These are phyloP conservation scores for Pharmacophagus antenor DNA, from an alignment of 2,888 invertebrate species.

Conservation along the genomic window DNA sequence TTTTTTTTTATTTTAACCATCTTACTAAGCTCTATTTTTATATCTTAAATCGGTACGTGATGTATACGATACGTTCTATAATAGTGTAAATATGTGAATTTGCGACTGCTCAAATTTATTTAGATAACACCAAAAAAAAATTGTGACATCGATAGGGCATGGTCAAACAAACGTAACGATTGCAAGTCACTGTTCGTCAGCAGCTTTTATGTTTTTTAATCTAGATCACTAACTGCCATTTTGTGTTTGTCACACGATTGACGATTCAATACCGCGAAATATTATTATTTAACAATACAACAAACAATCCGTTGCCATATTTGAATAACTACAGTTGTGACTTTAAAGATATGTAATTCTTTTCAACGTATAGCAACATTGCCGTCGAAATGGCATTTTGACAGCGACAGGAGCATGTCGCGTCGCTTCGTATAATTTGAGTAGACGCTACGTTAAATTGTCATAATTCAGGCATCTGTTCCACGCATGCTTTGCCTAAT, in stretches of 20 bases:
- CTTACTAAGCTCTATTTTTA: constrained; percentile 80
- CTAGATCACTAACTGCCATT: constrained; percentile 15
- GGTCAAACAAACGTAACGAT: constrained; percentile 45
- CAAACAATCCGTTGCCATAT: constrained; percentile 23
- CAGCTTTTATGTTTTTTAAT: constrained; percentile 31
- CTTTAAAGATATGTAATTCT: constrained; percentile 53
- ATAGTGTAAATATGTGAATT: constrained; percentile 78
- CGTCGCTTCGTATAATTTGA: constrained; percentile 21
- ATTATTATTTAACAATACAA: constrained; percentile 15
- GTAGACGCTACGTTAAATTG: constrained; percentile 40
- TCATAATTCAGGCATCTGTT: constrained; percentile 66
- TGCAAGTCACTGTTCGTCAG: constrained; percentile 34
- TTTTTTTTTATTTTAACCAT: constrained; percentile 66
- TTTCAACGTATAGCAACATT: constrained; percentile 38
- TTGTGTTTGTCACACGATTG: constrained; percentile 1
- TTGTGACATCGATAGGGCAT: constrained; percentile 55
- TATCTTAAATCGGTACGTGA: constrained; percentile 70
- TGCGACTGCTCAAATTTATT: constrained; percentile 59
- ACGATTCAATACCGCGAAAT: background rate
- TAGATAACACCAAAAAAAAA: constrained; percentile 53
- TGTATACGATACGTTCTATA: constrained; percentile 76
- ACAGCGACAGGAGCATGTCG: constrained; percentile 14
- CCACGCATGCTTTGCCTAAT: constrained; percentile 76
- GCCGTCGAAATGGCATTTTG: constrained; percentile 38
- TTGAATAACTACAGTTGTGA: constrained; percentile 24